Conservation (phyloP, 2,888 invertebrate genomes). For the Bellardia bayeri region DNA sequence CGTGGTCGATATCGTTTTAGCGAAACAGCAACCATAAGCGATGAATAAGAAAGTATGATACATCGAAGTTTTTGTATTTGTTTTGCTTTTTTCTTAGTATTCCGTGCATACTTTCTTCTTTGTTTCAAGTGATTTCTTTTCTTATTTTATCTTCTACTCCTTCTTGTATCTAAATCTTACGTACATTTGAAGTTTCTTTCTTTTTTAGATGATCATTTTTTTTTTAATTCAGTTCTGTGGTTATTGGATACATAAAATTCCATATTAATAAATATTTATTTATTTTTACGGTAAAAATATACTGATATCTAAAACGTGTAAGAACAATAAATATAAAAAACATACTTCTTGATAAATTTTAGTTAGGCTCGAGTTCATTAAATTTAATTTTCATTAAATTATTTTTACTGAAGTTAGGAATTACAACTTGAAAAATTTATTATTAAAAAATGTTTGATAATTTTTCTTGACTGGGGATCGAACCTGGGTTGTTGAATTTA, state of each 20-base stretch:
- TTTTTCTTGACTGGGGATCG: too few species aligned
- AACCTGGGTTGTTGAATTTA: too few species aligned
- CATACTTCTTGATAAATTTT: too few species aligned
- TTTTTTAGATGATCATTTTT: conserved; percentile 21
- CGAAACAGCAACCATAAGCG: conserved; percentile 44
- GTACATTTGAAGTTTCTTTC: not conserved
- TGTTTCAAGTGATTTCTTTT: conserved; percentile 54
- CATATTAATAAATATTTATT: conserved; percentile 23
- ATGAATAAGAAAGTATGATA: conserved; percentile 70
- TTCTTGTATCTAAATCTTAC: not conserved
- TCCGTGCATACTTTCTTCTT: conserved; percentile 68
- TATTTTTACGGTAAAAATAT: conserved; percentile 8
- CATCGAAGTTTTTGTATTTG: conserved; percentile 60
- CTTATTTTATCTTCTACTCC: conserved; percentile 9
- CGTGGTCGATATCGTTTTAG: conserved; percentile 29
- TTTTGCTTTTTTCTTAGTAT: conserved; percentile 35
- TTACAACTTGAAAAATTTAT: too few species aligned
- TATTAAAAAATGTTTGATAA: too few species aligned
- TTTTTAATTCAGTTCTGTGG: conserved; percentile 42
- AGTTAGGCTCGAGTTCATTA: too few species aligned
- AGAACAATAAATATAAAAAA: not conserved
- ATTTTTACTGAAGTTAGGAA: too few species aligned
- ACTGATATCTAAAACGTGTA: conserved; percentile 19
- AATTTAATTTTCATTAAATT: too few species aligned
- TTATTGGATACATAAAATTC: conserved; percentile 56